Percentiles rank a stretch among this genome's conserved stretches.
These are phyloP conservation scores for Eubucco bourcierii DNA, from an alignment of 2,113 vertebrate species.

Conservation along the genomic window DNA sequence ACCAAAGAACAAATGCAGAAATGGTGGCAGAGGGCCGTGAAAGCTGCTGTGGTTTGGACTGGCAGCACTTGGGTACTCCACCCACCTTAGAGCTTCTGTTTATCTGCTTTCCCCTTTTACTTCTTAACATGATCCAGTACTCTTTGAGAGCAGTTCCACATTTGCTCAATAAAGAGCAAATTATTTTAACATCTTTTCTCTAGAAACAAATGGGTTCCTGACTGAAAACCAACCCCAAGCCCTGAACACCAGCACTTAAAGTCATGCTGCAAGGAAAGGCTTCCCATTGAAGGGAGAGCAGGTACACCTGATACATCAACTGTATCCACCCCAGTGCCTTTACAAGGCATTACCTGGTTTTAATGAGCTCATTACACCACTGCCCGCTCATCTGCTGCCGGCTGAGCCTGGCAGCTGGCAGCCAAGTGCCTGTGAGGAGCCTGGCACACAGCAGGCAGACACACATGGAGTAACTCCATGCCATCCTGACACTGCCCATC, in stretches of 20 bases:
- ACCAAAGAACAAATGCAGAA: not conserved
- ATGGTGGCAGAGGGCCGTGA: fast-evolving
- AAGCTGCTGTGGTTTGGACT: not conserved
- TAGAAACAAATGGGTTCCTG: not conserved
- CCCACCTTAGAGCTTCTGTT: fast-evolving
- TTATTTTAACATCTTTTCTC: not conserved
- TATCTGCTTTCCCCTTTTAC: not conserved
- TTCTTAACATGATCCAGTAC: not conserved
- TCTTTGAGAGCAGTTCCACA: not conserved
- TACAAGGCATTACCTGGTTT: slow-evolving; percentile 88
- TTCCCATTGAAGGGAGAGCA: not conserved
- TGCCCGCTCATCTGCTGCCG: slow-evolving; percentile 55
- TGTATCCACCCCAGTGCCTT: slow-evolving; percentile 77
- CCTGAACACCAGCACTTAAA: not conserved
- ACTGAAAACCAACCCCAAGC: not conserved
- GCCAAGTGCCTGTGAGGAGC: not conserved
- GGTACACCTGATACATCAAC: slow-evolving; percentile 71
- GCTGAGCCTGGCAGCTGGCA: slow-evolving; percentile 45
- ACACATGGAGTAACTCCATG: not conserved
- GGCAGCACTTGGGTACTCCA: not conserved
- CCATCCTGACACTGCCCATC: not conserved
- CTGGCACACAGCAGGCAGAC: not conserved
- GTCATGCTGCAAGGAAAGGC: not conserved
- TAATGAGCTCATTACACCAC: slow-evolving; percentile 94
- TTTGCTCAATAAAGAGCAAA: not conserved